These are phyloP conservation scores for Arctia plantaginis DNA, from an alignment of 2,888 invertebrate genomes.

Conservation along the genomic window DNA sequence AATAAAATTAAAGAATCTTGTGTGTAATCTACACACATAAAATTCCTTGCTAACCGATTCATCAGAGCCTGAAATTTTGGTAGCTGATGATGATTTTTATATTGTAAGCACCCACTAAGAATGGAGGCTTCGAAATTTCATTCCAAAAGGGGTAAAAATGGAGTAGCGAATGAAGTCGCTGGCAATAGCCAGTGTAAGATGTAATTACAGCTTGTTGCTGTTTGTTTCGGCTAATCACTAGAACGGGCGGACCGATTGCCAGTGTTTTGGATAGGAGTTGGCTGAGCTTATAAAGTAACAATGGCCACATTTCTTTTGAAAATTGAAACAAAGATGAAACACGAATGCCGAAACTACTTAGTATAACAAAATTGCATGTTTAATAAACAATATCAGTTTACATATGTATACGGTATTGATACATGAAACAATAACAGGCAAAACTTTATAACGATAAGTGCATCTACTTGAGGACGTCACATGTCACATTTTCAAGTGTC, in stretches of 20 bases:
- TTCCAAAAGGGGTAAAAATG: no score
- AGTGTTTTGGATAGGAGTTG: no score
- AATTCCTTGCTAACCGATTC: no score
- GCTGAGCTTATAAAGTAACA: not conserved
- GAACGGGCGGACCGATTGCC: not conserved
- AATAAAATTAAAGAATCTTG: not conserved
- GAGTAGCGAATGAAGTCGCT: no score
- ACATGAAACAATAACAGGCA: slow-evolving; percentile 1
- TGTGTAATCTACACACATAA: not conserved
- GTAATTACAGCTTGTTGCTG: no score
- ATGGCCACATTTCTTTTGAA: not conserved
- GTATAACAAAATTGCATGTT: no score
- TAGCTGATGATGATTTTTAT: no score
- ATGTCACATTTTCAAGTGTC: not conserved
- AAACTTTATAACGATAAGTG: not conserved
- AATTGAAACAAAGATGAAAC: not conserved
- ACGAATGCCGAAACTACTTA: no score
- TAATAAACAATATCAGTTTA: not conserved
- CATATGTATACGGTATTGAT: not conserved
- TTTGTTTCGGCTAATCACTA: not conserved
- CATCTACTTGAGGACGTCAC: not conserved
- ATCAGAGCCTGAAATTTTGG: no score
- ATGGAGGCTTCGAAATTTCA: no score
- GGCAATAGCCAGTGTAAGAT: no score
- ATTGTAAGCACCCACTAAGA: no score